A percentile compares a stretch with the other conserved stretches of the same genome.
phyloP scores from a whole-genome alignment of 2,888 invertebrate species.

The Bombylius discolor region DNA sequence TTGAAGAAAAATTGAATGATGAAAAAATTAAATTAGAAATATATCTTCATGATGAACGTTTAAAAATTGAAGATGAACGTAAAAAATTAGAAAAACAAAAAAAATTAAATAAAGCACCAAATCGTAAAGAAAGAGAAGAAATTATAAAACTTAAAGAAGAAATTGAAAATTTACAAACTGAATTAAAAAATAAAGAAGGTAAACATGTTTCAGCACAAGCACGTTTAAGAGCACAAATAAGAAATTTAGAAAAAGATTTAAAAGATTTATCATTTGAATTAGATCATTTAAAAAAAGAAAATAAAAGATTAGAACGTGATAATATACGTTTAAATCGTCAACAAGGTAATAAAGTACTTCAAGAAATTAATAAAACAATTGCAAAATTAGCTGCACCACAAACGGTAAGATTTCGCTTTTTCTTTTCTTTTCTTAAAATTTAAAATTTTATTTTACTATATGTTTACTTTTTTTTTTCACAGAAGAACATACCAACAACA shows the following conservation, averaged over 20 bases:
- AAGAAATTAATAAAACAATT: constrained; percentile 58
- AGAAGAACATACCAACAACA: neutral
- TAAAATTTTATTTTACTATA: neutral
- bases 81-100: constrained; percentile 51
- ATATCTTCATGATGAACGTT: constrained; percentile 54
- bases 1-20: constrained; percentile 48
- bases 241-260: constrained; percentile 58
- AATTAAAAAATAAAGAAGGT: constrained; percentile 58
- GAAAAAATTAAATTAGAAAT: constrained; percentile 52
- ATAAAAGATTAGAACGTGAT: constrained; percentile 46
- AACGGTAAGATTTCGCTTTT: constrained; percentile 17
- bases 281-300: constrained; percentile 53
- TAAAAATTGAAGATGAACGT: constrained; percentile 53
- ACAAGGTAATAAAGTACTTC: constrained; percentile 59
- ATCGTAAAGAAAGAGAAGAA: constrained; percentile 58
- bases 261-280: constrained; percentile 49
- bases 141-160: constrained; percentile 50
- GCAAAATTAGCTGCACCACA: constrained; percentile 33
- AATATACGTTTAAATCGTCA: constrained; percentile 44
- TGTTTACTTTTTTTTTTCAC: neutral
- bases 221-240: constrained; percentile 58
- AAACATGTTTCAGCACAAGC: constrained; percentile 59
- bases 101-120: constrained; percentile 53
- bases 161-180: constrained; percentile 50
- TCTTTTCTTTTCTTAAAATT: neutral